These are phyloP conservation scores for Drosophila colorata DNA, from an alignment of 2,888 invertebrate genomes.

Conservation along the genomic window DNA sequence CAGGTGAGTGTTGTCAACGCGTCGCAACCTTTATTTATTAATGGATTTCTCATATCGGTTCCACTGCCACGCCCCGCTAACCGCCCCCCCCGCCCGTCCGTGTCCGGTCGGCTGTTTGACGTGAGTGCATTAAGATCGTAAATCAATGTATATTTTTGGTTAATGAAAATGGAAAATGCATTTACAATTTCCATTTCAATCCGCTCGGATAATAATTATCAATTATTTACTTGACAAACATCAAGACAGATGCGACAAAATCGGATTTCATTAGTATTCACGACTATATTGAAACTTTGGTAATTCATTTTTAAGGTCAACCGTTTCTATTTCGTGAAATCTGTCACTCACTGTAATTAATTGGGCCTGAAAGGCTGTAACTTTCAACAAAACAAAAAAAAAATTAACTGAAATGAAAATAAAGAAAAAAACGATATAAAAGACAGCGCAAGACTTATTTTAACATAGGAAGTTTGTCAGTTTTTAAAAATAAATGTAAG, in stretches of 20 bases:
- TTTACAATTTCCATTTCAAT: constrained; percentile 18
- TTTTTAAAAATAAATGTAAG: too few relatives aligned
- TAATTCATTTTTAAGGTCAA: too few relatives aligned
- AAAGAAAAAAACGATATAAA: too few relatives aligned
- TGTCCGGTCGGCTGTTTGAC: constrained; percentile 28
- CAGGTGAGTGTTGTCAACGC: constrained; percentile 74
- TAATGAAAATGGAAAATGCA: constrained; percentile 41
- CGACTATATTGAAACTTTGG: too few relatives aligned
- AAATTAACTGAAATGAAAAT: too few relatives aligned
- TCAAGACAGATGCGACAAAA: not conserved
- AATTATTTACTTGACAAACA: not conserved
- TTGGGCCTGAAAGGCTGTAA: too few relatives aligned
- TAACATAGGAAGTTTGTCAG: too few relatives aligned
- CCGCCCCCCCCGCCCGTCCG: not conserved
- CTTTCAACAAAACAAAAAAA: too few relatives aligned
- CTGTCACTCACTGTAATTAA: too few relatives aligned
- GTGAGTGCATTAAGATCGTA: constrained; percentile 52
- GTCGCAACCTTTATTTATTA: constrained; percentile 70
- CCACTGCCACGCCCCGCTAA: not conserved
- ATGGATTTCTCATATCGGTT: constrained; percentile 67
- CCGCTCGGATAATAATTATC: constrained; percentile 2
- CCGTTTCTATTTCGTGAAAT: too few relatives aligned
- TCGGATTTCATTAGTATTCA: not conserved
- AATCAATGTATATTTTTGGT: constrained; percentile 19
- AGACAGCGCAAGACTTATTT: too few relatives aligned